phyloP scores from a whole-genome alignment of 1,140 invertebrate genomes.

The Lasioglossum baleicum region DNA sequence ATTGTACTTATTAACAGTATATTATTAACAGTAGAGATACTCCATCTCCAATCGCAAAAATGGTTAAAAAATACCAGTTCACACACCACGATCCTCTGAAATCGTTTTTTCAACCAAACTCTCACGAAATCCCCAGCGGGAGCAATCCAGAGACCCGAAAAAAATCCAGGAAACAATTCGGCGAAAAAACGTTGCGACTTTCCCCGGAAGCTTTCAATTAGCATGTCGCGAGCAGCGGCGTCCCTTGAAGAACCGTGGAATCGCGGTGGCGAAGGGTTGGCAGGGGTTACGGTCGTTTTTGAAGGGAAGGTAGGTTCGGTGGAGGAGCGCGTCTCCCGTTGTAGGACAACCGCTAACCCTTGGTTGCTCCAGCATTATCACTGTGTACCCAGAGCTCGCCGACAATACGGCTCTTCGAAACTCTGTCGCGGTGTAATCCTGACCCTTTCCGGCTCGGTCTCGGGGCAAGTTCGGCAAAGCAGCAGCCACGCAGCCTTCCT shows the following conservation, averaged over 20 bases:
- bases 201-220: constrained; percentile 55
- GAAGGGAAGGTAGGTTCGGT: background rate
- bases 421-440: constrained; percentile 48
- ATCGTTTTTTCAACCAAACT: no score
- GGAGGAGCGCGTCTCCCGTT: constrained; percentile 20
- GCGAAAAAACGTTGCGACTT: no score
- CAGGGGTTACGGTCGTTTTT: no score
- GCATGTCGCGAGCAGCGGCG: constrained; percentile 26
- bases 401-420: constrained; percentile 40
- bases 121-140: no score
- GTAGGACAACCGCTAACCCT: constrained; percentile 41
- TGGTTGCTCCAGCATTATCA: constrained; percentile 57
- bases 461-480: background rate
- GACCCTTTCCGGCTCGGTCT: background rate
- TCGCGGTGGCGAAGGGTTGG: background rate
- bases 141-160: background rate
- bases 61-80: no score
- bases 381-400: constrained; percentile 56
- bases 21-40: no score
- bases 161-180: background rate
- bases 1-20: no score
- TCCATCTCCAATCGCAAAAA: no score
- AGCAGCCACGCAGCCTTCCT: background rate
- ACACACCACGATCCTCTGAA: no score
- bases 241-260: background rate